Percentiles rank a stretch among this genome's conserved stretches.
Conservation (phyloP, 1,140 invertebrate species). For the Argopecten irradians region DNA sequence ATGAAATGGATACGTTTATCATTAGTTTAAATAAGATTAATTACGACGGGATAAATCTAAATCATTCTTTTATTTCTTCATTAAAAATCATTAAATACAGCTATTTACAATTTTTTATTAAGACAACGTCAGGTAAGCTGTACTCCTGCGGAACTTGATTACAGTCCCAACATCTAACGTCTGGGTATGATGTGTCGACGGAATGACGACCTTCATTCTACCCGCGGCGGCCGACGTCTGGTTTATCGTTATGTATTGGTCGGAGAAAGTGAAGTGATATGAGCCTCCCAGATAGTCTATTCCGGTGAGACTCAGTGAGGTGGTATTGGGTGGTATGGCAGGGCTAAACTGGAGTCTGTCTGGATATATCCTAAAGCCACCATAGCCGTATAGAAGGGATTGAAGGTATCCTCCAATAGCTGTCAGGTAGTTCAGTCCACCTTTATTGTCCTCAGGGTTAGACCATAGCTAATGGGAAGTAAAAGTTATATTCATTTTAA, state of each 20-base stretch:
- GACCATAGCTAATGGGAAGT: constrained; percentile 79
- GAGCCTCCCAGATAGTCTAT: constrained; percentile 61
- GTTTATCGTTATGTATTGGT: constrained; percentile 41
- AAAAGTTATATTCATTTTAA: no score
- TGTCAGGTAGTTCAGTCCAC: constrained; percentile 79
- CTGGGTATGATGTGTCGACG: neutral
- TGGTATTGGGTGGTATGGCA: constrained; percentile 62
- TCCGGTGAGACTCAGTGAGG: constrained; percentile 66
- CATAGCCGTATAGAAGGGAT: constrained; percentile 77
- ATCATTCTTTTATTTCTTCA: neutral
- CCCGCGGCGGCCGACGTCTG: constrained; percentile 35
- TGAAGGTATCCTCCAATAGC: constrained; percentile 79
- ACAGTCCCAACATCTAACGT: neutral
- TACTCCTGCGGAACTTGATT: neutral
- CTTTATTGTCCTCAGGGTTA: constrained; percentile 73
- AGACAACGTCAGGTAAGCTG: neutral
- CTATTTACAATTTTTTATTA: neutral
- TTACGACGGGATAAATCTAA: no score
- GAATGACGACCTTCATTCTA: neutral
- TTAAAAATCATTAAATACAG: neutral
- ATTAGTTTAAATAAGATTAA: no score
- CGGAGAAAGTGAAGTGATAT: constrained; percentile 53
- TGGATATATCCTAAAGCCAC: constrained; percentile 72
- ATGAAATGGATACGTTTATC: no score
- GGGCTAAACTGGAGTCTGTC: constrained; percentile 72